Conservation (phyloP, 2,113 vertebrate species). For the Platichthys flesus region DNA sequence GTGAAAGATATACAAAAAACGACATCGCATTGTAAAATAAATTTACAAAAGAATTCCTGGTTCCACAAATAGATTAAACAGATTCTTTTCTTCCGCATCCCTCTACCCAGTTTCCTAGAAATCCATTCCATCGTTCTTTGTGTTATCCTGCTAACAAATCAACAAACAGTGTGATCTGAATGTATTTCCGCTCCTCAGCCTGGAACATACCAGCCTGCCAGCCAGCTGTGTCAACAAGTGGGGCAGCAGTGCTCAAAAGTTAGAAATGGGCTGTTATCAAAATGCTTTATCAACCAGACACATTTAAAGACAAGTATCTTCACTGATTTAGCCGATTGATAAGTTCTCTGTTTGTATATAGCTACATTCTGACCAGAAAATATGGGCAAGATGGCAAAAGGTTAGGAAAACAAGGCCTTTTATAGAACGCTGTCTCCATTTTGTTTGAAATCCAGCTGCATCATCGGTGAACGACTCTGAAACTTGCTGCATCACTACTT, state of each 20-base stretch:
- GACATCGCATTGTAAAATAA: no score
- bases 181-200: constrained; percentile 18
- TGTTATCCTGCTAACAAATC: neutral
- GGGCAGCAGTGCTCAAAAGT: no score
- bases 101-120: neutral
- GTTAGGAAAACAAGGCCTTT: neutral
- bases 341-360: neutral
- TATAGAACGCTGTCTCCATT: neutral
- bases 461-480: neutral
- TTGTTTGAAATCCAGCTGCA: constrained; percentile 10
- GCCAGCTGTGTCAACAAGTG: constrained; percentile 50
- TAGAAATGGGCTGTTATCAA: neutral
- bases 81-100: no score
- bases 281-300: constrained; percentile 25
- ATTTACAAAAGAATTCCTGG: no score
- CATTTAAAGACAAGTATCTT: constrained; percentile 34
- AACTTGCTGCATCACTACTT: constrained; percentile 4
- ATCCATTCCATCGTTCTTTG: neutral
- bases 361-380: neutral
- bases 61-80: no score
- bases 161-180: constrained; percentile 34
- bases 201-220: constrained; percentile 33
- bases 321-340: constrained; percentile 11
- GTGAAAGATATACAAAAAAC: no score
- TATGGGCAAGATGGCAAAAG: neutral